These are phyloP conservation scores for Brachionichthys hirsutus DNA, from an alignment of 2,113 vertebrate genomes.

Conservation along the genomic window DNA sequence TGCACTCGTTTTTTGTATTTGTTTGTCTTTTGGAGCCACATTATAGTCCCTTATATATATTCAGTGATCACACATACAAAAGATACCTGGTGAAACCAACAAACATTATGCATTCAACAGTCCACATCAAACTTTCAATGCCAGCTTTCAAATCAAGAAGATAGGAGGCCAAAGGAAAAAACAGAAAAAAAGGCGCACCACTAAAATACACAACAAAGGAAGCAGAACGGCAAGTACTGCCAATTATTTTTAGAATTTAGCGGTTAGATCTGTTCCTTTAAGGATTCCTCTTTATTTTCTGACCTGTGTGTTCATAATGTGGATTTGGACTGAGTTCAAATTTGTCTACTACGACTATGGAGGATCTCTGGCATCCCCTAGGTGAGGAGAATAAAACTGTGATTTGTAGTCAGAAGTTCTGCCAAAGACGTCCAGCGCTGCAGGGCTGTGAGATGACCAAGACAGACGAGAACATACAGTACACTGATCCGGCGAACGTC, in stretches of 20 bases:
- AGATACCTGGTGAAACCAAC: not conserved
- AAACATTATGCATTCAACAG: not conserved
- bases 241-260: constrained; percentile 54
- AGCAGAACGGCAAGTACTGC: constrained; percentile 18
- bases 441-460: constrained; percentile 50
- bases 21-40: not conserved
- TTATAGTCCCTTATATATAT: not conserved
- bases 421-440: constrained; percentile 56
- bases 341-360: constrained; percentile 37
- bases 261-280: constrained; percentile 38
- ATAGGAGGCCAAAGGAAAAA: not conserved
- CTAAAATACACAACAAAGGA: constrained; percentile 11
- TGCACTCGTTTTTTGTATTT: too few species aligned
- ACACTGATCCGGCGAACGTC: constrained; percentile 46
- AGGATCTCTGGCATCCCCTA: constrained; percentile 60
- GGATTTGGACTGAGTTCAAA: constrained; percentile 62
- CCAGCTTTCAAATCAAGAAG: constrained; percentile 21
- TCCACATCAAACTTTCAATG: constrained; percentile 19
- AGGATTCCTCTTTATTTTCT: constrained; percentile 37
- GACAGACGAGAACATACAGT: constrained; percentile 45
- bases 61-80: not conserved
- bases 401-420: constrained; percentile 63
- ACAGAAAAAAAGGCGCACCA: not conserved
- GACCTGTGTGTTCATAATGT: constrained; percentile 45
- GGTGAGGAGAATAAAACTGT: constrained; percentile 61